Evolutionary conservation across 2,797 vertebrate species (phyloP), one percentile per base, ranked within the genome.

Genomic region (Lateolabrax maculatus): DNA sequence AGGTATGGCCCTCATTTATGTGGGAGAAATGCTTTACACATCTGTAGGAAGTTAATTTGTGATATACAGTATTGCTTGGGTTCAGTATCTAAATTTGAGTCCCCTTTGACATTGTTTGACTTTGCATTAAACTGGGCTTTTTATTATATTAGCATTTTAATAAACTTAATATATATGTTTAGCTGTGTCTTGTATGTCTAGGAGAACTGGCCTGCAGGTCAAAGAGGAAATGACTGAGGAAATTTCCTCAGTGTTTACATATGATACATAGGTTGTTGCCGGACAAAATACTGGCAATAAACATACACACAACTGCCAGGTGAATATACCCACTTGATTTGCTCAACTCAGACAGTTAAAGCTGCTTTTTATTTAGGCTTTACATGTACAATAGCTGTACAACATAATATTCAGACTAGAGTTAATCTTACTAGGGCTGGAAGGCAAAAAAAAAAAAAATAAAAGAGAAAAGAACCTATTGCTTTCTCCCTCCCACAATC

Each of bases 1-100:
- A 57, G 67, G 69, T 78, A 58, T 89, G 81, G 84, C 88, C n/a
- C 82, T 71, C 82, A 85, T 93, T 94, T 84, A 75, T 87, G 80
- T 51, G 62, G 62, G 36, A 79, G 48, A 68, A 62, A 64, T 34
- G 53, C 71, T 71, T 73, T 18, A 55, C 69, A 80, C 66, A 64
- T 86, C 36, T 44, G 61, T 71, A n/a, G 44, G 46, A 79, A 64
- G 41, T 71, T 76, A 84, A 55, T 80, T 71, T 75, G 31, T 65
- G 55, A 78, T 66, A 62, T 61, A 66, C 15, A 1, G 23, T 29
- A 19, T 10, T 1, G 18, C 29, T 58, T 39, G 16, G 49, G n/a
- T 9, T 10, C n/a, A n/a, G 56, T 67, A 53, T n/a, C 8, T 31
- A 80, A 69, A 29, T 70, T 46, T 34, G 19, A n/a, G 15, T 63